phyloP scores from a whole-genome alignment of 1,140 invertebrate species.

The Panagrolaimus sp. region DNA sequence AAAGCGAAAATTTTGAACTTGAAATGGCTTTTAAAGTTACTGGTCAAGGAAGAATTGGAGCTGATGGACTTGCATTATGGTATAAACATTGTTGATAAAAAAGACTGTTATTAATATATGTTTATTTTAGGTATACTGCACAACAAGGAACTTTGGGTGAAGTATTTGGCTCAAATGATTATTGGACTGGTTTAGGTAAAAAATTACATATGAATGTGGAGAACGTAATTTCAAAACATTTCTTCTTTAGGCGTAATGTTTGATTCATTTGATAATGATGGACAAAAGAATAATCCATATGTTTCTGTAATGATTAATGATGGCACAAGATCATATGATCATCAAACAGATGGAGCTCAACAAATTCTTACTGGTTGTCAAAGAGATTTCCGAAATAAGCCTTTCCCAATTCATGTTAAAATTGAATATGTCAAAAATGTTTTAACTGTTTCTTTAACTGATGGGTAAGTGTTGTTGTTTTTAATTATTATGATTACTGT shows the following conservation, averaged over 20 bases:
- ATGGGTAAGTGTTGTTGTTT: constrained; percentile 65
- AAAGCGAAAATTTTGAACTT: constrained; percentile 91
- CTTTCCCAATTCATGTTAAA: constrained; percentile 81
- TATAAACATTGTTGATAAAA: constrained; percentile 61
- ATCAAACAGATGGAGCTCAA: constrained; percentile 84
- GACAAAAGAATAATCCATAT: constrained; percentile 78
- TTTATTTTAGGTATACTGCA: constrained; percentile 66
- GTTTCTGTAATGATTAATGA: constrained; percentile 94
- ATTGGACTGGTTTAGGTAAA: constrained; percentile 76
- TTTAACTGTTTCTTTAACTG: constrained; percentile 80
- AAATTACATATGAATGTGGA: too few species aligned
- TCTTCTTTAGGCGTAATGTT: constrained; percentile 31
- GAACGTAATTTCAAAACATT: too few species aligned
- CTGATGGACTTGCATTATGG: constrained; percentile 80
- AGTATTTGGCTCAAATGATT: constrained; percentile 89
- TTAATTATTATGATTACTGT: too few species aligned
- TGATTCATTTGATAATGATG: constrained; percentile 98
- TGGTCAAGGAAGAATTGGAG: constrained; percentile 90
- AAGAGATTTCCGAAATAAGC: constrained; percentile 94
- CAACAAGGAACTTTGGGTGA: constrained; percentile 78
- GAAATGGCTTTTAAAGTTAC: constrained; percentile 89
- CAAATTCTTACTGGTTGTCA: constrained; percentile 82
- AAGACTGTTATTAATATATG: too few species aligned
- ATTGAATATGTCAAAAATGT: constrained; percentile 89
- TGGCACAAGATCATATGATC: constrained; percentile 81